Percentiles rank a stretch among this genome's conserved stretches.
Evolutionary conservation across 2,888 invertebrate species (phyloP).

Genomic region (Polydrusus cervinus): DNA sequence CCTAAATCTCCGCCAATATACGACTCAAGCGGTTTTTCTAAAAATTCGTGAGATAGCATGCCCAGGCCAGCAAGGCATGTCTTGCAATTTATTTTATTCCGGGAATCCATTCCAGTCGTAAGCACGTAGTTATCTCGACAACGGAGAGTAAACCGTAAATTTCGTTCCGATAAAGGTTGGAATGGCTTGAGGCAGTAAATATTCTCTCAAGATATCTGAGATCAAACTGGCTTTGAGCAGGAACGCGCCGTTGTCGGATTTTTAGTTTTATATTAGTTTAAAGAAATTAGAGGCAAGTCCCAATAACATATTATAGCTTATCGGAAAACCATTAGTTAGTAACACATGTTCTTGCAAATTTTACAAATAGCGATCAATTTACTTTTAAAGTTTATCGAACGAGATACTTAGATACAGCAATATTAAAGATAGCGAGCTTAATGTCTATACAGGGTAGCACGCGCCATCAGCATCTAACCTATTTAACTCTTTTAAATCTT

Average conservation of each 20-base stretch:
- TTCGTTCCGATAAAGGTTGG: slow-evolving; percentile 45
- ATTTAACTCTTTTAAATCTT: no score
- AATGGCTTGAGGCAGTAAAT: slow-evolving; percentile 55
- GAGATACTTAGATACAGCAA: no score
- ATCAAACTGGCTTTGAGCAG: slow-evolving; percentile 61
- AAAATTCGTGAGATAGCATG: slow-evolving; percentile 65
- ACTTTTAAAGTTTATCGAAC: no score
- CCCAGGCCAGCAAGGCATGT: slow-evolving; percentile 59
- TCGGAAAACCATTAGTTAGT: neutral
- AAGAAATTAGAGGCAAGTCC: no score
- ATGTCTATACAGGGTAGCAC: no score
- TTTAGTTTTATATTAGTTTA: neutral
- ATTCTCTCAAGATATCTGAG: slow-evolving; percentile 65
- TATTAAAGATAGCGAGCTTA: no score
- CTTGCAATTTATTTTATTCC: slow-evolving; percentile 71
- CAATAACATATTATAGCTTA: no score
- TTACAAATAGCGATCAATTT: no score
- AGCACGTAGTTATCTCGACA: slow-evolving; percentile 65
- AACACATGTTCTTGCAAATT: no score
- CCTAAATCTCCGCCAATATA: slow-evolving; percentile 50
- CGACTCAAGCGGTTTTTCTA: slow-evolving; percentile 55
- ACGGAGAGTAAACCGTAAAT: slow-evolving; percentile 49
- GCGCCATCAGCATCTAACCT: no score
- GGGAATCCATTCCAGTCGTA: slow-evolving; percentile 69
- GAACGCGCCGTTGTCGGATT: slow-evolving; percentile 56